These are phyloP conservation scores for Drosophila ogumai DNA, from an alignment of 1,140 invertebrate species.

Conservation along the genomic window DNA sequence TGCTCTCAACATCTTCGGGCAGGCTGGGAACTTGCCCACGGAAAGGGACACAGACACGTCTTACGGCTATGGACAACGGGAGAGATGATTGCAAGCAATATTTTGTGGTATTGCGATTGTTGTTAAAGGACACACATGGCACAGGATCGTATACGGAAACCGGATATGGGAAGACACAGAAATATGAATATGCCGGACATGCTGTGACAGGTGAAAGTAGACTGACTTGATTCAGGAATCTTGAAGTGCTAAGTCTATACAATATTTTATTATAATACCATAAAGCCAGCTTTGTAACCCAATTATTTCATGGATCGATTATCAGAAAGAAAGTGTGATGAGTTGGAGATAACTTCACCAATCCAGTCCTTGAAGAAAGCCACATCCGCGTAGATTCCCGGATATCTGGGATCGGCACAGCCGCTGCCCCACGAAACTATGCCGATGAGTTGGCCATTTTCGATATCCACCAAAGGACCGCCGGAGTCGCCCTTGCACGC, in stretches of 20 bases:
- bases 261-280: neutral
- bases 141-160: slow-evolving; percentile 33
- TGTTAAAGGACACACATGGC: slow-evolving; percentile 36
- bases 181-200: slow-evolving; percentile 57
- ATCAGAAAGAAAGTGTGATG: neutral
- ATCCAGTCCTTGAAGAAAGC: neutral
- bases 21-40: neutral
- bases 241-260: neutral
- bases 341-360: neutral
- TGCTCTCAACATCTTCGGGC: slow-evolving; percentile 8
- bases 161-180: slow-evolving; percentile 53
- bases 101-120: neutral
- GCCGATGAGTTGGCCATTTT: neutral
- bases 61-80: slow-evolving; percentile 1
- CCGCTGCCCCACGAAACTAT: neutral
- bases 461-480: neutral
- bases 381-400: slow-evolving; percentile 3
- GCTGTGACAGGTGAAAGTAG: slow-evolving; percentile 60
- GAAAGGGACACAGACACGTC: neutral
- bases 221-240: slow-evolving; percentile 22
- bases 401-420: neutral
- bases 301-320: neutral
- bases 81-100: slow-evolving; percentile 15
- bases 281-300: neutral
- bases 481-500: slow-evolving; percentile 1